phyloP scores from a whole-genome alignment of 2,113 vertebrate species.

The Sialia sialis region DNA sequence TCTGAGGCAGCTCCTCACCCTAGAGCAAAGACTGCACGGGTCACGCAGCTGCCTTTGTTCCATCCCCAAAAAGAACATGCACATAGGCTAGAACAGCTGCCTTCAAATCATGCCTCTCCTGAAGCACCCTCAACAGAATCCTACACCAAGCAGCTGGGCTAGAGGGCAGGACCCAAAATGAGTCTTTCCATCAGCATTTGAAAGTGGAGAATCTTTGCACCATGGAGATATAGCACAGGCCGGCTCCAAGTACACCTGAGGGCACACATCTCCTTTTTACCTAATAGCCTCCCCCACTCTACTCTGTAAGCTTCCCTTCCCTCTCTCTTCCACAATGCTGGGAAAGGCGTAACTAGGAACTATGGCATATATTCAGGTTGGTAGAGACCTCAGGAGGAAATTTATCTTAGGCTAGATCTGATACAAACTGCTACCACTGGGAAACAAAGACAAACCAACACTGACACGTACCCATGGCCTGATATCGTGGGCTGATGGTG shows the following conservation, averaged over 20 bases:
- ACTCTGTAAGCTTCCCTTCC: not conserved
- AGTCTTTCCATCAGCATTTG: not conserved
- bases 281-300: not conserved
- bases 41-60: not conserved
- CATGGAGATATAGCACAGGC: not conserved
- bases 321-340: not conserved
- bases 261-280: not conserved
- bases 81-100: not conserved
- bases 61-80: not conserved
- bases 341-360: not conserved
- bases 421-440: not conserved
- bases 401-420: not conserved
- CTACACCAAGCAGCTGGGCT: not conserved
- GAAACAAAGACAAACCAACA: not conserved
- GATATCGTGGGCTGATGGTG: constrained; percentile 95
- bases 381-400: not conserved
- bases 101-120: not conserved
- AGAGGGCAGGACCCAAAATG: not conserved
- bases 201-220: not conserved
- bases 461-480: constrained; percentile 90
- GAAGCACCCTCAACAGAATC: not conserved
- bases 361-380: not conserved
- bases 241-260: not conserved
- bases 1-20: not conserved
- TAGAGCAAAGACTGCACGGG: accelerated